Evolutionary conservation across 2,113 vertebrate genomes (phyloP), one percentile per base, ranked within the genome.

Genomic region (Hemiprocne comata): DNA sequence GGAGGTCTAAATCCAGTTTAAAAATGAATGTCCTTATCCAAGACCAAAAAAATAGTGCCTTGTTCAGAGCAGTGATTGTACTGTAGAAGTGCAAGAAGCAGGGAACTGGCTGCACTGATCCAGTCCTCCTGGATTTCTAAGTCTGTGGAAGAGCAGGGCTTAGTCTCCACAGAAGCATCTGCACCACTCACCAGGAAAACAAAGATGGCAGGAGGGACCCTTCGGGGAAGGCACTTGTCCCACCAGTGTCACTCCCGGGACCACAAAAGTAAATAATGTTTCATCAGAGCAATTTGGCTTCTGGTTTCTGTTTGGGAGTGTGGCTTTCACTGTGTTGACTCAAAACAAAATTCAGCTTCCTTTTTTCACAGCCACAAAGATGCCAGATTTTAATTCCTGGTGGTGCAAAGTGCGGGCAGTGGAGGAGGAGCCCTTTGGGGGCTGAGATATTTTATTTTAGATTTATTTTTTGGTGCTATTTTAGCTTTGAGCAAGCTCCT

Each of bases 271-370:
- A 60, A 93, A 78, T 50, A 62, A 70, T 11, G 54, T 57, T 81
- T 82, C 86, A 72, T 44, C 73, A 71, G 53, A 92, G 82, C 57
- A 69, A 58, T 69, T 29, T 58, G 67, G 26, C 58, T 71, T 72
- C 77, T 94, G 90, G 55, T 86, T 97, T 95, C 81, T 73, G 65
- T 73, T 89, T 65, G 58, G 72, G 57, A 95, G 61, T 1, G 4
- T 6, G 55, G 79, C 55, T 95, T 93, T 79, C 2, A 2, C 53
- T 55, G 31, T n/a, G 44, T 88, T 73, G 86, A 78, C 75, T 93
- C 61, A 79, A 88, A 95, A 78, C 29, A 92, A 86, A 95, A 94
- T 29, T 53, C 78, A 8, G 61, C 67, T 95, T 92, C 72, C 75
- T 55, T 66, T 77, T 88, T 73, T 76, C 72, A 64, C 40, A 38